Percentiles rank a stretch among this genome's conserved stretches.
Conservation (phyloP, 2,113 vertebrate genomes). For the Aspiorhynchus laticeps region DNA sequence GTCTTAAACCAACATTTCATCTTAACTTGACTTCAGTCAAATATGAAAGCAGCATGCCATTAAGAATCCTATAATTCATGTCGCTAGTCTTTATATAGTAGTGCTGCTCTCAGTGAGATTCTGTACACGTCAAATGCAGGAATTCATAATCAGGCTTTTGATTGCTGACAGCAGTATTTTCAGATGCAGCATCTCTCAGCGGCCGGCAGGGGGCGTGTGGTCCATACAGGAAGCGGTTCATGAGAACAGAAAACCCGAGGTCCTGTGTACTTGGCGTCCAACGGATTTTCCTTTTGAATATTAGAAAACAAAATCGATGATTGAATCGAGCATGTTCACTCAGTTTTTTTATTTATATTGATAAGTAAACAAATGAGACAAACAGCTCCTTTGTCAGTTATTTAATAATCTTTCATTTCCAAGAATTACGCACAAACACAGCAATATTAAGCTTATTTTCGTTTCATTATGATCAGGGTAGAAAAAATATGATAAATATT, state of each 20-base stretch:
- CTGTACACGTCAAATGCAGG: background rate
- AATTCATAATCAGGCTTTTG: background rate
- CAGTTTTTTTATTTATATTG: too few relatives aligned
- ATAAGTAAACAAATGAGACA: too few relatives aligned
- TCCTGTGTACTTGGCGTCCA: too few relatives aligned
- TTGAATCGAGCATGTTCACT: too few relatives aligned
- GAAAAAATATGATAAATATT: too few relatives aligned
- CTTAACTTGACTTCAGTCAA: background rate
- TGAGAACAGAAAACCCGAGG: background rate
- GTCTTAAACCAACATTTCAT: background rate
- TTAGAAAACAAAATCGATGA: too few relatives aligned
- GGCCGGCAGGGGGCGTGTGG: slow-evolving; percentile 1
- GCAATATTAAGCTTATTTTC: too few relatives aligned
- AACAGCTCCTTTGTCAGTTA: too few relatives aligned
- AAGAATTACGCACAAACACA: too few relatives aligned
- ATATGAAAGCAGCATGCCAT: background rate
- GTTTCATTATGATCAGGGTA: too few relatives aligned
- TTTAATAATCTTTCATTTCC: too few relatives aligned
- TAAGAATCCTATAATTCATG: background rate
- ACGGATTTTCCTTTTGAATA: too few relatives aligned
- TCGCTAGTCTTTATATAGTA: background rate
- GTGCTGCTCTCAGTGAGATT: background rate
- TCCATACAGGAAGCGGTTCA: background rate
- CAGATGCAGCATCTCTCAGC: background rate
- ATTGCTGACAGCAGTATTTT: background rate